phyloP scores from a whole-genome alignment of 2,888 invertebrate genomes.

The Ecliptopera silaceata region DNA sequence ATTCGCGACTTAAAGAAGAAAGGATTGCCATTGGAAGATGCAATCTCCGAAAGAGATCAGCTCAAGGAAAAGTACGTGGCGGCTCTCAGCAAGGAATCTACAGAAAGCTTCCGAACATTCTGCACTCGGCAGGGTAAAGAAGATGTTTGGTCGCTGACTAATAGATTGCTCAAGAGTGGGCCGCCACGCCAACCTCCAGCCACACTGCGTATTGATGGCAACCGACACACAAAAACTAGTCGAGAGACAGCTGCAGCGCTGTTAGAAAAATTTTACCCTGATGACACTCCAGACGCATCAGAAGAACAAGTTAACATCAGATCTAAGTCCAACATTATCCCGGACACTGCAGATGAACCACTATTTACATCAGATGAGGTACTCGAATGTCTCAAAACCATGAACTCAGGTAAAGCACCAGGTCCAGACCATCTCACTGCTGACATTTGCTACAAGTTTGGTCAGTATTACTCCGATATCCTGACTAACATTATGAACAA shows the following conservation, averaged over 20 bases:
- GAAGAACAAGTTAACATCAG: background rate
- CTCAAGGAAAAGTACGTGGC: background rate
- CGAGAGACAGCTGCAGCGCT: background rate
- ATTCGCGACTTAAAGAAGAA: background rate
- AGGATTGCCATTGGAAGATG: background rate
- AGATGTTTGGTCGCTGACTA: conserved; percentile 3
- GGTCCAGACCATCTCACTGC: background rate
- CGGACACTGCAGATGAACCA: background rate
- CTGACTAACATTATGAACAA: too few species aligned
- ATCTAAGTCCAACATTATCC: background rate
- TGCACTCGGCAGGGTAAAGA: background rate
- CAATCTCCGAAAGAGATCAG: background rate
- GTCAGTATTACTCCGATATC: background rate
- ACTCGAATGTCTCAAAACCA: background rate
- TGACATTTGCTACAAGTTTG: background rate
- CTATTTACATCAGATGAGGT: background rate
- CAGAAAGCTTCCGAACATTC: background rate
- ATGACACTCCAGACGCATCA: background rate
- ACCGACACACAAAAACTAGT: too few species aligned
- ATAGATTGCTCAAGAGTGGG: background rate
- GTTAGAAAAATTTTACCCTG: background rate
- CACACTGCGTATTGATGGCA: background rate
- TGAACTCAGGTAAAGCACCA: background rate
- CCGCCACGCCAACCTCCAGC: background rate
- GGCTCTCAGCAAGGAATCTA: background rate